These are phyloP conservation scores for Paedocypris micromegethes DNA, from an alignment of 2,797 vertebrate species.

Conservation along the genomic window DNA sequence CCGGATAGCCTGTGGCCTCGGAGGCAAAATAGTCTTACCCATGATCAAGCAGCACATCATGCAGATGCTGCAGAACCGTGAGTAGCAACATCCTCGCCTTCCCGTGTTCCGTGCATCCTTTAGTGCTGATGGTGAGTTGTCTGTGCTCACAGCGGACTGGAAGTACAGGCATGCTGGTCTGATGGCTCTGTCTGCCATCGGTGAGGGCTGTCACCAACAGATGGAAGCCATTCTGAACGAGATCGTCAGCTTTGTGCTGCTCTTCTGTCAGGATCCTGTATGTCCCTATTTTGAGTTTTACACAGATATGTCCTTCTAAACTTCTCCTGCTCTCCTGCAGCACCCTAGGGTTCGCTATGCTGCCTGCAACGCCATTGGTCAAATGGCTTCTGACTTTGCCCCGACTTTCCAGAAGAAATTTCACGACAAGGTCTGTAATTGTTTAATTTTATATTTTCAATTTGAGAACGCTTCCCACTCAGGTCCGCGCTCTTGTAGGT, in stretches of 20 bases:
- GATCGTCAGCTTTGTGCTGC: constrained; percentile 91
- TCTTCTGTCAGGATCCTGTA: constrained; percentile 94
- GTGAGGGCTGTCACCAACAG: constrained; percentile 97
- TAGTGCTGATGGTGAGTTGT: too few species aligned
- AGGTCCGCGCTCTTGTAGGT: constrained; percentile 65
- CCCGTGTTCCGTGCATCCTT: too few species aligned
- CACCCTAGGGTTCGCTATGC: constrained; percentile 96
- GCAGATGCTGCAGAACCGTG: constrained; percentile 98
- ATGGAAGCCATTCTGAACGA: constrained; percentile 98
- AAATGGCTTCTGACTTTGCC: constrained; percentile 98
- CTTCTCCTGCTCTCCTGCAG: constrained; percentile 59
- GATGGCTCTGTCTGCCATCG: constrained; percentile 96
- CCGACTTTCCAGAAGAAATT: constrained; percentile 99
- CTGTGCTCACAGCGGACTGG: constrained; percentile 81
- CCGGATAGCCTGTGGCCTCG: constrained; percentile 94
- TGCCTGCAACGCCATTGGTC: constrained; percentile 94
- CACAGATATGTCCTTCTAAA: not conserved
- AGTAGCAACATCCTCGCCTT: constrained; percentile 53
- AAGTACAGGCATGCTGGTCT: constrained; percentile 94
- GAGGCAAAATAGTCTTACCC: constrained; percentile 93
- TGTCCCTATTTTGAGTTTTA: constrained; percentile 50
- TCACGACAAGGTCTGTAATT: constrained; percentile 81
- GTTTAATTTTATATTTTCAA: too few species aligned
- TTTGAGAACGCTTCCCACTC: too few species aligned
- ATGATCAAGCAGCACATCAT: constrained; percentile 99